These are phyloP conservation scores for Platycheirus rosarum DNA, from an alignment of 2,888 invertebrate genomes.

Conservation along the genomic window DNA sequence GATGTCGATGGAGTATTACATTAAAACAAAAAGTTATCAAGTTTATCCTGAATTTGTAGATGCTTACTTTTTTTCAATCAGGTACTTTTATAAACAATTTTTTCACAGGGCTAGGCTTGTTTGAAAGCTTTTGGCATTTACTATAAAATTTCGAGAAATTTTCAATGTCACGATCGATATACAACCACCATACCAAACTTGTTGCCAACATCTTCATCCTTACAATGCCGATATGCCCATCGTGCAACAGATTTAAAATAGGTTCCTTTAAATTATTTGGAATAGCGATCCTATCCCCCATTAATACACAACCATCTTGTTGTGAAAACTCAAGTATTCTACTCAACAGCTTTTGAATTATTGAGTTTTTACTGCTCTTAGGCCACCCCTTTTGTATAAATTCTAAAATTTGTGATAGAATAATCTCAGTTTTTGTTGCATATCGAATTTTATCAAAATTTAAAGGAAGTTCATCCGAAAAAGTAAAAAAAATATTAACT, in stretches of 20 bases:
- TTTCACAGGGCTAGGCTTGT: neutral
- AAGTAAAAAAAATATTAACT: too few species aligned
- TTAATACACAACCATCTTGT: slow-evolving; percentile 24
- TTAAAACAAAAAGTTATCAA: too few species aligned
- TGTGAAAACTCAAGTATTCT: neutral
- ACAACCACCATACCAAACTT: neutral
- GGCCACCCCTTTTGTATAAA: neutral
- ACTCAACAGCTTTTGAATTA: neutral
- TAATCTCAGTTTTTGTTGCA: neutral
- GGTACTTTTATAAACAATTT: neutral
- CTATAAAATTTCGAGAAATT: neutral
- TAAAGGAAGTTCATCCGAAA: too few species aligned
- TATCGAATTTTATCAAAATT: too few species aligned
- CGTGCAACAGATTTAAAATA: slow-evolving; percentile 16
- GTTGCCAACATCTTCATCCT: slow-evolving; percentile 27
- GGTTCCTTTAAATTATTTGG: slow-evolving; percentile 1
- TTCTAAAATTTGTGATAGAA: neutral
- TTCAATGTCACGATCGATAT: slow-evolving; percentile 1
- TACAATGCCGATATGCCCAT: slow-evolving; percentile 11
- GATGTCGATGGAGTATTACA: too few species aligned
- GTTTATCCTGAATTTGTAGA: too few species aligned
- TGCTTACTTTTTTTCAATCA: neutral
- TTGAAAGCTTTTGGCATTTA: neutral
- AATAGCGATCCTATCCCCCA: slow-evolving; percentile 6
- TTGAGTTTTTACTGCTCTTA: neutral